phyloP scores from a whole-genome alignment of 2,888 invertebrate species.

The Ectemnius cavifrons region DNA sequence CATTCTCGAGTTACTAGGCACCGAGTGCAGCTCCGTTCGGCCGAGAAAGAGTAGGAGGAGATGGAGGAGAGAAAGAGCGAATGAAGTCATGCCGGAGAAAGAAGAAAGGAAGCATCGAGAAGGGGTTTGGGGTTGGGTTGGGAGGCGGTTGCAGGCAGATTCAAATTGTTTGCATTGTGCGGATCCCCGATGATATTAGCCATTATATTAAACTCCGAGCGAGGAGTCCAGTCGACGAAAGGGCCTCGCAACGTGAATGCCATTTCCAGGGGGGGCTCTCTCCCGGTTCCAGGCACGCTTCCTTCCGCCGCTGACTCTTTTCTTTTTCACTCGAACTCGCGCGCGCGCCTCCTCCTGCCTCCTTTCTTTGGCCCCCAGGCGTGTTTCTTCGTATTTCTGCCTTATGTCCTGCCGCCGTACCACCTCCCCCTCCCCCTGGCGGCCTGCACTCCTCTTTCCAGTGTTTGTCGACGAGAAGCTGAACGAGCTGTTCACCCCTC shows the following conservation, averaged over 20 bases:
- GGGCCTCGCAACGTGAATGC: conserved; percentile 44
- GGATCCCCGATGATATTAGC: conserved; percentile 71
- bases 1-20: conserved; percentile 59
- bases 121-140: not conserved
- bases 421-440: not conserved
- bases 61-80: conserved; percentile 12
- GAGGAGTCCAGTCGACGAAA: conserved; percentile 58
- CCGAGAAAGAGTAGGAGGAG: not conserved
- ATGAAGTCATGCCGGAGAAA: no score
- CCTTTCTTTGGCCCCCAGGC: conserved; percentile 7
- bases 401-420: not conserved
- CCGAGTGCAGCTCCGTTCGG: conserved; percentile 48
- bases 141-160: conserved; percentile 40
- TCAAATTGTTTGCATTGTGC: conserved; percentile 72
- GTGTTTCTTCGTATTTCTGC: conserved; percentile 27
- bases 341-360: conserved; percentile 13
- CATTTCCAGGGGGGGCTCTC: conserved; percentile 44
- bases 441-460: no score
- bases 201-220: conserved; percentile 71
- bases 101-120: no score
- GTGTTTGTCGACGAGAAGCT: no score
- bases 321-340: no score
- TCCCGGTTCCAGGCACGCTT: conserved; percentile 50
- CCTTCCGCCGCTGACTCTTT: conserved; percentile 53
- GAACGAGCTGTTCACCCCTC: no score